Evolutionary conservation across 2,113 vertebrate species (phyloP), one percentile per base, ranked within the genome.

Genomic region (Barnardius zonarius): DNA sequence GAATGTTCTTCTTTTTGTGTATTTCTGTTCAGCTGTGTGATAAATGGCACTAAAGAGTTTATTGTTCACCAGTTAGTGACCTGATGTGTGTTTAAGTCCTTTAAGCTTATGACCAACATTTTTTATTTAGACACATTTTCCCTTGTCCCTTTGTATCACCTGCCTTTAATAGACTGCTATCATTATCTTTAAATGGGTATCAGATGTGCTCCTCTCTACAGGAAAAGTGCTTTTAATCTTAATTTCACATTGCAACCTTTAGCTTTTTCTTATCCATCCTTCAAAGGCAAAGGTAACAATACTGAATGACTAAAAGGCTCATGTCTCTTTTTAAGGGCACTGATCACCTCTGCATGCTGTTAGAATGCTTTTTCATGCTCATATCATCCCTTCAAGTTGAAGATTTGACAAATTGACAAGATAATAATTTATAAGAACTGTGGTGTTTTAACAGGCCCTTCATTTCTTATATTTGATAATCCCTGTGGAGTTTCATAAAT

Each of bases 151-250:
- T 84, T 89, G 77, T 91, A 84, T 94, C 63, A 82, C 66, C 49
- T 76, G 62, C 41, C 49, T 91, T 87, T 91, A 91, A 89, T 46
- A 91, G 80, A 94, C 74, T 81, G 43, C 76, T 86, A 31, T 68
- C 86, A 95, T 95, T 87, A 90, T 57, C 83, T 84, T 93, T 95
- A 95, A 96, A 96, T 35, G 86, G 88, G 95, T 96, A 88, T 93
- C 86, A 88, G 68, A 86, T 52, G 46, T 92, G 66, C 30, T 86
- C 25, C 67, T 85, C 69, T 94, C 46, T 78, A 68, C 54, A 92
- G 57, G 74, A 82, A 62, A 95, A 89, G 92, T 61, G 51, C 48
- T 90, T 96, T 97, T 96, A 49, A 84, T 97, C 96, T 96, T 97
- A 87, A 93, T 96, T 95, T 69, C 6, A 81, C 72, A 64, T 69